Conservation (phyloP, 2,113 vertebrate species). For the Oreotrochilus melanogaster region DNA sequence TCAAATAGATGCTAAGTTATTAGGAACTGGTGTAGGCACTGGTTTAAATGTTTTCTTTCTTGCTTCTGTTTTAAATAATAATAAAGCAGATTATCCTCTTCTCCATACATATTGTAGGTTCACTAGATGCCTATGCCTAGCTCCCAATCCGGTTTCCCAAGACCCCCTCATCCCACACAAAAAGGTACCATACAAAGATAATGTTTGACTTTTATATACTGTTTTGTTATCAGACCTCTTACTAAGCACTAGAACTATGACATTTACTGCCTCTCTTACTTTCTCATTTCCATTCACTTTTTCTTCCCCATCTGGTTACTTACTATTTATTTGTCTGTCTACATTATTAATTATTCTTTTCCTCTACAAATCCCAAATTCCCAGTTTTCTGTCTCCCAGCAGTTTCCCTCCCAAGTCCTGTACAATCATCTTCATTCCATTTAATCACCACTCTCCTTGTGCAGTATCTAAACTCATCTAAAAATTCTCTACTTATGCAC, state of each 20-base stretch:
- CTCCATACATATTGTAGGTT: constrained; percentile 74
- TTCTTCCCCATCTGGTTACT: neutral
- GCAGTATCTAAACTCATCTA: neutral
- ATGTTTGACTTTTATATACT: constrained; percentile 70
- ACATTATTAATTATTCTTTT: neutral
- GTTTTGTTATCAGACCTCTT: constrained; percentile 58
- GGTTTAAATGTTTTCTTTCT: constrained; percentile 58
- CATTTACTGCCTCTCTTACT: neutral
- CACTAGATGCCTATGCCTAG: constrained; percentile 76
- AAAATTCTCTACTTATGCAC: neutral
- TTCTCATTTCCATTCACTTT: neutral
- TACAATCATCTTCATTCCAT: neutral
- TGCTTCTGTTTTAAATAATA: constrained; percentile 69
- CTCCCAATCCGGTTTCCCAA: constrained; percentile 75
- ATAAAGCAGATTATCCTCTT: constrained; percentile 76
- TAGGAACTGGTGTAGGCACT: constrained; percentile 40
- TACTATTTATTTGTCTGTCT: neutral
- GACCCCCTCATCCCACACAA: constrained; percentile 75
- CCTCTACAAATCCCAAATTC: neutral
- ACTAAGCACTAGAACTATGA: constrained; percentile 36
- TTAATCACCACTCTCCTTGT: neutral
- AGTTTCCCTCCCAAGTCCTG: neutral
- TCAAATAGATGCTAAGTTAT: neutral
- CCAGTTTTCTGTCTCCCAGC: neutral
- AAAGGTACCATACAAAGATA: constrained; percentile 72